Base-by-base conservation (phyloP, 92 coral and sea anemone species). In the Epizoanthus stellaris region DNA sequence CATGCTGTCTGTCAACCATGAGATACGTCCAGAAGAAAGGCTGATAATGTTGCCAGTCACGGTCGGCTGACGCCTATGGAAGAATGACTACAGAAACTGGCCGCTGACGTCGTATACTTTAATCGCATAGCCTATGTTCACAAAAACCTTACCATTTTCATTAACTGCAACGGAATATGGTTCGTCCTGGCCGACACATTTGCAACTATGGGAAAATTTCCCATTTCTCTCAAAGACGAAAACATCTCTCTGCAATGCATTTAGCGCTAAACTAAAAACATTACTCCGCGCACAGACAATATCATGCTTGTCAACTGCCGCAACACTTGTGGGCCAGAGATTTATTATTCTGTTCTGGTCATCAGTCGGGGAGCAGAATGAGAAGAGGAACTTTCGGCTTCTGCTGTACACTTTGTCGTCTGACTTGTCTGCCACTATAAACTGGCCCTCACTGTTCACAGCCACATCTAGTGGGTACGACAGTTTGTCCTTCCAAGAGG, bases 401-500 rank as follows among this genome's bases (percentile, higher is more conserved):
- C 75, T 54, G 53, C 21, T 82, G 86, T 54, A 82, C 74, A 82
- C 86, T 53, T 76, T 76, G 7, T 11, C 4, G 8, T 56, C 67
- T 56, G 15, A 25, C 0, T 25, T 23, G 64, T 70, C 42, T 53
- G 67, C 62, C 16, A 82, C 66, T 7, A 82, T 45, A 63, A 67
- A 82, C 13, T 69, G 65, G 0, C 77, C 86, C 1, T 16, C 57
- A 54, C 77, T 82, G 86, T 68, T 69, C 38, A 82, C 86, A 69
- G 76, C 77, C 77, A 82, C 57, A 75, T 67, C 76, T 8, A 19
- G 20, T 4, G 86, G 76, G 66, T 68, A 66, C 17, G 75, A 13
- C 8, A 30, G 73, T 39, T 80, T 54, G 13, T 0, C 56, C 15
- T 56, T 59, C 1, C 57, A 53, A n/a, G 77, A 52, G 65, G 71